phyloP scores from a whole-genome alignment of 2,113 vertebrate species.

The Nestor notabilis region DNA sequence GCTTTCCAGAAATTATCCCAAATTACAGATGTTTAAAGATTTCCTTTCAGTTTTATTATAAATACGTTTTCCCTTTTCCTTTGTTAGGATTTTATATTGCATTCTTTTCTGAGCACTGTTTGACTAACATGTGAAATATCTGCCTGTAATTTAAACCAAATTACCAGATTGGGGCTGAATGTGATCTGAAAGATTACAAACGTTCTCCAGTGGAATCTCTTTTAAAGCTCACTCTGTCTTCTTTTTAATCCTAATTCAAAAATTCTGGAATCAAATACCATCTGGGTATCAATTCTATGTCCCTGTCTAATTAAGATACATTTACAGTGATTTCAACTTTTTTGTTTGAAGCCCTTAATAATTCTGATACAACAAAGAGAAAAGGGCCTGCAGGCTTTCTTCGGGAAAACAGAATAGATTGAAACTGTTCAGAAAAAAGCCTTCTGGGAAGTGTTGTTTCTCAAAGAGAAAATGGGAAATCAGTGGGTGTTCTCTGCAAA shows the following conservation, averaged over 20 bases:
- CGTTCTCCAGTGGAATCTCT: background rate
- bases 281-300: background rate
- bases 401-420: background rate
- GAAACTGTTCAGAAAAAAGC: background rate
- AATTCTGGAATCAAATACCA: background rate
- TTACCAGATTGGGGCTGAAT: background rate
- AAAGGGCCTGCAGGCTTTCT: background rate
- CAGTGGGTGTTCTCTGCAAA: background rate
- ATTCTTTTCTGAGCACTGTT: background rate
- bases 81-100: background rate
- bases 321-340: background rate
- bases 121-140: background rate
- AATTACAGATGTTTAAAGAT: background rate
- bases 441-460: background rate
- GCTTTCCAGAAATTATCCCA: background rate
- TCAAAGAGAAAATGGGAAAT: slow-evolving; percentile 1
- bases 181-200: background rate
- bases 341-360: background rate
- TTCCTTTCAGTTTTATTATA: background rate
- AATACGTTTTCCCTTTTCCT: background rate
- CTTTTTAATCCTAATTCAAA: slow-evolving; percentile 1
- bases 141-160: background rate
- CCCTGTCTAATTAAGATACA: background rate
- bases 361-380: background rate
- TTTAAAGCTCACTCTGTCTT: background rate